phyloP scores from a whole-genome alignment of 2,888 invertebrate species.

The Dasysyrphus albostriatus region DNA sequence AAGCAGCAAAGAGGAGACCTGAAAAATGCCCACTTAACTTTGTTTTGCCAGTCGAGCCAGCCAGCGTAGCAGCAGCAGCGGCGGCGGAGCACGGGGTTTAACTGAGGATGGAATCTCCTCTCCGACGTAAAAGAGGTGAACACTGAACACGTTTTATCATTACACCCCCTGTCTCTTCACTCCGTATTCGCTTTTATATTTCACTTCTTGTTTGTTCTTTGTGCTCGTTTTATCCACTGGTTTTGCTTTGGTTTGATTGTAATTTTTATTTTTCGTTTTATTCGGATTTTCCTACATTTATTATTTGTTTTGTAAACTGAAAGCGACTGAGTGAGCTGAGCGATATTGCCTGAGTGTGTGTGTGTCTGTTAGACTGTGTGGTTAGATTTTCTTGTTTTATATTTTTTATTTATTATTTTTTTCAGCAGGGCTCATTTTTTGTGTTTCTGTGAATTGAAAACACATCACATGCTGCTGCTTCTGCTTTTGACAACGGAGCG shows the following conservation, averaged over 20 bases:
- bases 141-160: constrained; percentile 68
- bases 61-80: neutral
- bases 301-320: constrained; percentile 23
- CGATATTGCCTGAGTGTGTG: neutral
- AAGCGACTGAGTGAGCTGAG: neutral
- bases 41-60: constrained; percentile 26
- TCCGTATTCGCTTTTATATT: constrained; percentile 7
- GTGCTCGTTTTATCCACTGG: constrained; percentile 32
- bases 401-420: neutral
- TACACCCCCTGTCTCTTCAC: neutral
- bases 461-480: constrained; percentile 32
- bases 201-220: constrained; percentile 30
- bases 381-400: neutral
- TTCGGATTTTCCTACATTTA: constrained; percentile 43
- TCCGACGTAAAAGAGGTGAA: constrained; percentile 73
- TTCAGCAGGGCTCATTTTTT: constrained; percentile 2
- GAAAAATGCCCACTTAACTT: constrained; percentile 57
- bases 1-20: constrained; percentile 27
- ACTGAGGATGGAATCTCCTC: constrained; percentile 71
- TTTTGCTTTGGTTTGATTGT: constrained; percentile 47
- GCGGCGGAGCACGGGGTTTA: constrained; percentile 41
- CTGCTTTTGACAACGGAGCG: constrained; percentile 35
- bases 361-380: neutral
- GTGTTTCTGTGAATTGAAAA: constrained; percentile 35
- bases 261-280: constrained; percentile 41